A percentile compares a stretch with the other conserved stretches of the same genome.
Evolutionary conservation across 30 jellyfish, hydroid and myxozoan species (phyloP).

Genomic region (Nemopilema nomurai): DNA sequence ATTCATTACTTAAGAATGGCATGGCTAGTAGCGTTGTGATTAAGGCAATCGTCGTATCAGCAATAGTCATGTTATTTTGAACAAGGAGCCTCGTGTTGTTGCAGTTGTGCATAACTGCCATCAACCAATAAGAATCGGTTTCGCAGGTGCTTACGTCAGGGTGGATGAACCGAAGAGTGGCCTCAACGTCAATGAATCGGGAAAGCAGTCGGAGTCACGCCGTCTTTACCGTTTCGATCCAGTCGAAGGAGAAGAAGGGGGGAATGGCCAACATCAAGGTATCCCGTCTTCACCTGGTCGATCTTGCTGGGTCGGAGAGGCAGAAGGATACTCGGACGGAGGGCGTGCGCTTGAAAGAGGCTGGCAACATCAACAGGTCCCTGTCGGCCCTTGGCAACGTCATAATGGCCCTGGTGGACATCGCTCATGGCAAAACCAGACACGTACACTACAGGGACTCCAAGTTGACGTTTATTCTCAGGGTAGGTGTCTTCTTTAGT

Average conservation of each 20-base stretch:
- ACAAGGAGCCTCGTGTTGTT: too few species aligned
- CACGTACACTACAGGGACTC: conserved; percentile 98
- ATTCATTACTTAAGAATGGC: too few species aligned
- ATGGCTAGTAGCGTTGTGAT: too few species aligned
- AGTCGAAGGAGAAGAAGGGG: conserved; percentile 87
- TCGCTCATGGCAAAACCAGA: conserved; percentile 96
- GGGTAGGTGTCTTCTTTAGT: too few species aligned
- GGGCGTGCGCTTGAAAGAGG: conserved; percentile 93
- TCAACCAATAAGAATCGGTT: neutral
- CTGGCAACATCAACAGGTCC: conserved; percentile 94
- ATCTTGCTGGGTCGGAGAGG: conserved; percentile 97
- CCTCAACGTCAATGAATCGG: conserved; percentile 98
- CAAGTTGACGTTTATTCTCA: conserved; percentile 85
- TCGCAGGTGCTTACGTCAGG: conserved; percentile 73
- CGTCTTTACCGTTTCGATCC: conserved; percentile 92
- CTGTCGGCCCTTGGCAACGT: conserved; percentile 97
- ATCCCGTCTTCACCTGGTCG: conserved; percentile 90
- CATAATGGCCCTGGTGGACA: conserved; percentile 97
- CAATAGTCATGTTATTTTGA: too few species aligned
- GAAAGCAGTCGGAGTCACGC: conserved; percentile 99
- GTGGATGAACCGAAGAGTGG: conserved; percentile 97
- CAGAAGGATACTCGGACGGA: conserved; percentile 96
- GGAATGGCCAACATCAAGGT: conserved; percentile 93
- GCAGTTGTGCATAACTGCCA: neutral
- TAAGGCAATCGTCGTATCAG: too few species aligned